Base-by-base conservation (phyloP, 2,888 invertebrate species). In the Gnatocerus cornutus region DNA sequence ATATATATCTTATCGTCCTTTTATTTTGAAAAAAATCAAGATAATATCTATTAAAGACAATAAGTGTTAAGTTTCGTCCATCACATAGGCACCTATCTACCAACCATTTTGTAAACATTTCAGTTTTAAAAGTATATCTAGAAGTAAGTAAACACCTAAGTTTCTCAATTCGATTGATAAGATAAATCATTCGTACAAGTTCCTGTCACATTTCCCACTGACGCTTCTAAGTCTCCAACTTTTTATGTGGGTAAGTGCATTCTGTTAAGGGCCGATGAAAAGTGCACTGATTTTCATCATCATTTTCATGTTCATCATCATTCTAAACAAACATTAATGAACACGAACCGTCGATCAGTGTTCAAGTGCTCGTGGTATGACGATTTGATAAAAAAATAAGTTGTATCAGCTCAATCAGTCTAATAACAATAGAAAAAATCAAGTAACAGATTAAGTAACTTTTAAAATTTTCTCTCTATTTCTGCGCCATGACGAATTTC, bases 111-210 rank as follows among this genome's bases (percentile, higher is more conserved):
- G 63, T 61, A 53, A 68, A 68, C 61, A 68, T 46, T 62, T 62
- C 27, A 37, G 63, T 56, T 63, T 68, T 56, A 61, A 53, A 62
- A 65, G 14, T 56, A 58, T 59, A 59, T 56, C 53, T 52, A 45
- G 27, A 13, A 41, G 48, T 43, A 7, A 55, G 62, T 62, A 59
- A 62, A 62, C 62, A 62, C 46, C 56, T 59, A 39, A 66, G 61
- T 66, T 61, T 66, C 55, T 41, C 66, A 69, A 66, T 66, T 69
- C 21, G 33, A 59, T 66, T 53, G 70, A 70, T 70, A 70, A 70
- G 66, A 70, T 70, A 70, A 68, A 48, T 52, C 45, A 56, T 50
- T 68, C 61, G 39, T 56, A 61, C 13, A 43, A 30, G 37, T 14
- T 63, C 39, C 45, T 50, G 48, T 48, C 21, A 37, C 4, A 12